Base-by-base conservation (phyloP, 2,888 invertebrate genomes). In the Lasioglossum marginatum region DNA sequence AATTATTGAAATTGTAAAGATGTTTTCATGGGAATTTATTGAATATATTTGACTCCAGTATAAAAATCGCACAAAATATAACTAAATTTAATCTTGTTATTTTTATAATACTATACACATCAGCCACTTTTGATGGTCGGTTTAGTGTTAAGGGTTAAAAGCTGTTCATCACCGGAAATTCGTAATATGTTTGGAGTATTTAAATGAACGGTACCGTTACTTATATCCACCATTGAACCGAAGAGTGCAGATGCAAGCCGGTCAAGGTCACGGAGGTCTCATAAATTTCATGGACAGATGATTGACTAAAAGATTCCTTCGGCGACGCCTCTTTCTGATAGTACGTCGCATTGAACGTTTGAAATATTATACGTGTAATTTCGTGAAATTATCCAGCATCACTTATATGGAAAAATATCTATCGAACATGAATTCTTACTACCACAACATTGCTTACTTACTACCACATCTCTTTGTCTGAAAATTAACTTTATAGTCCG, bases 261-360 rank as follows among this genome's bases (percentile, higher is more conserved):
- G 78, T 88, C 73, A 87, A 88, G 87, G 78, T 76, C 68, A 63
- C 8, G 74, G 45, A 77, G 71, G 70, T 82, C 68, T 60, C 68
- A 77, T 71, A 79, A 76, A 31, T 76, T 75, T 85, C 66, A 75
- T 76, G 71, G 78, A 27, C 75, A 68, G 31, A 71, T 31, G 60
- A 27, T 43, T 48, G 73, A 78, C 77, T 75, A 60, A 81, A 78
- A 57, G 81, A 86, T 77, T 70, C 74, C 74, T 70, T 57, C 77
- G 52, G 72, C 71, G 79, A 79, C 71, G 73, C 66, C 23, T 74
- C 76, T 72, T 63, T 74, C 72, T 63, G 52, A 31, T 40, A 43
- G 16, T 12, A 14, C 37, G 68, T 34, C 60, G 34, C 48, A 34
- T 31, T 4, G 40, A n/a, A n/a, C n/a, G n/a, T 43, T 14, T 34